Conservation (phyloP, 2,797 vertebrate genomes). For the Halcyon badia region DNA sequence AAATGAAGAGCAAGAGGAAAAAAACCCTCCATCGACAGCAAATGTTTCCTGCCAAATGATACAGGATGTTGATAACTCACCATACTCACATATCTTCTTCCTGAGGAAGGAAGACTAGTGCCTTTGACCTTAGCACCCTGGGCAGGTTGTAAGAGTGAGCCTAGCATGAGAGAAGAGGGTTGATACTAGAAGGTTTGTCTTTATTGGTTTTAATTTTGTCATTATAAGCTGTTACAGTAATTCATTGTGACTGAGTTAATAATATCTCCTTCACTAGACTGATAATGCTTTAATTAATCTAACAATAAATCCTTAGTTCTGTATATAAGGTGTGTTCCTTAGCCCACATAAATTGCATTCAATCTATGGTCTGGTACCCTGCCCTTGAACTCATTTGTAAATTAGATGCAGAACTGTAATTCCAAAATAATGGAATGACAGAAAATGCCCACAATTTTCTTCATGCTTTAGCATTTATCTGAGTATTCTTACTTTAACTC, state of each 20-base stretch:
- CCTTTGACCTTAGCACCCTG: background rate
- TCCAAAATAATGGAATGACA: background rate
- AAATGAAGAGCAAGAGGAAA: background rate
- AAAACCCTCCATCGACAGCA: background rate
- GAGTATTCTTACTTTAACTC: background rate
- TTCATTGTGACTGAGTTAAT: background rate
- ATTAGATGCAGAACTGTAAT: background rate
- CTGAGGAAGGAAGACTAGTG: background rate
- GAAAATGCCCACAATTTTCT: background rate
- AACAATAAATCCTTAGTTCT: slow-evolving; percentile 6
- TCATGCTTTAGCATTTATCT: background rate
- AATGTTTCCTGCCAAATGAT: background rate
- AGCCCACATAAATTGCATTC: background rate
- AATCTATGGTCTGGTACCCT: background rate
- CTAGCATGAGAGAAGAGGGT: background rate
- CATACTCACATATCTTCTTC: background rate
- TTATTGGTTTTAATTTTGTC: background rate
- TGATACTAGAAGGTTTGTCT: background rate
- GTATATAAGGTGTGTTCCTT: background rate
- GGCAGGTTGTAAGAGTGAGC: background rate
- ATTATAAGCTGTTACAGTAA: background rate
- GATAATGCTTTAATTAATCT: background rate
- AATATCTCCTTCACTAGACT: background rate
- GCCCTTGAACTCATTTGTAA: background rate
- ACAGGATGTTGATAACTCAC: background rate